phyloP scores from a whole-genome alignment of 2,797 vertebrate species.

The Varecia variegata region DNA sequence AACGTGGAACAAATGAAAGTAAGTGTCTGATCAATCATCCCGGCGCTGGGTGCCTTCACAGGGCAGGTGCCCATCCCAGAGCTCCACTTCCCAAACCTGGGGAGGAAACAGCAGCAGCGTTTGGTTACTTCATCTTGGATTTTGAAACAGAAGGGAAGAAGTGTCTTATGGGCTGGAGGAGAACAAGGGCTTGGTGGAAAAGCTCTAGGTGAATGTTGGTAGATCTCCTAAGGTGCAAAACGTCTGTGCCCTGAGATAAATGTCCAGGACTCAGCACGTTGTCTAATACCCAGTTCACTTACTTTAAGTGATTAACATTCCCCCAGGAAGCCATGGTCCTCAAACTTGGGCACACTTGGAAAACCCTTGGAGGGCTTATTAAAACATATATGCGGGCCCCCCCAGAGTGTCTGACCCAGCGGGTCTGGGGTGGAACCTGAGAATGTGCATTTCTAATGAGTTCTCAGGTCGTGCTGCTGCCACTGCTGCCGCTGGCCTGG shows the following conservation, averaged over 20 bases:
- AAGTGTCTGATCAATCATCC: background rate
- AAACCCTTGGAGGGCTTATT: background rate
- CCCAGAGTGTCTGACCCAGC: background rate
- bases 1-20: too few species aligned
- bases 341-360: background rate
- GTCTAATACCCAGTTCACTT: background rate
- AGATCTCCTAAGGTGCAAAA: background rate
- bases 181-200: background rate
- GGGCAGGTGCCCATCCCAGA: too few species aligned
- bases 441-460: background rate
- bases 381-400: background rate
- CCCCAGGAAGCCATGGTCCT: background rate
- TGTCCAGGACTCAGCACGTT: background rate
- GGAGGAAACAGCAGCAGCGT: background rate
- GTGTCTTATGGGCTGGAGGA: background rate
- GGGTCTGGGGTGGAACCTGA: background rate
- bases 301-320: too few species aligned
- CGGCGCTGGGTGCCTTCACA: background rate
- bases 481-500: too few species aligned
- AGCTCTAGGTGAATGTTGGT: background rate
- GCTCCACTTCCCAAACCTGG: background rate
- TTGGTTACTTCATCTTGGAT: background rate
- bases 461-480: too few species aligned
- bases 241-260: background rate
- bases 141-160: background rate